Percentiles rank a stretch among this genome's conserved stretches.
phyloP scores from a whole-genome alignment of 2,113 vertebrate species.

The Phalacrocorax brasilianus region DNA sequence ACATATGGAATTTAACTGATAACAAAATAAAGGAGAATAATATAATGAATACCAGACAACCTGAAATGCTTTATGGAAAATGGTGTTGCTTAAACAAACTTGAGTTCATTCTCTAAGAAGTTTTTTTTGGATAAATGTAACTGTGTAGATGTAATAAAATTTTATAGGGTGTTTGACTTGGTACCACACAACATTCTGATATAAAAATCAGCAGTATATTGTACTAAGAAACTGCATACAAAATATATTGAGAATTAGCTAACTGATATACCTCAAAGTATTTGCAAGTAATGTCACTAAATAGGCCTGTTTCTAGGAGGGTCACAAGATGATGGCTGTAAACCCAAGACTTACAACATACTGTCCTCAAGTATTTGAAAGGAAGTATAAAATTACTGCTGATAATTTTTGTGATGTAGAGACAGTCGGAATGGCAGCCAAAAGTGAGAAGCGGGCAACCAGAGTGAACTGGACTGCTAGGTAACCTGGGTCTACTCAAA shows the following conservation, averaged over 20 bases:
- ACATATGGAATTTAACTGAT: constrained; percentile 45
- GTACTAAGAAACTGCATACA: not conserved
- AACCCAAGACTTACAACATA: not conserved
- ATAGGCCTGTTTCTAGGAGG: not conserved
- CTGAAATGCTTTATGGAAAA: constrained; percentile 41
- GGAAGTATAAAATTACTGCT: not conserved
- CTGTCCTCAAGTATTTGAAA: not conserved
- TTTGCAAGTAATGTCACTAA: not conserved
- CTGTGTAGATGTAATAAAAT: constrained; percentile 31
- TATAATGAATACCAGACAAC: constrained; percentile 56
- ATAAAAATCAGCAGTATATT: not conserved
- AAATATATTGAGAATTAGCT: not conserved
- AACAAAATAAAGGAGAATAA: constrained; percentile 43
- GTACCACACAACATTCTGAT: constrained; percentile 41
- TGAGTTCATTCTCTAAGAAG: constrained; percentile 12
- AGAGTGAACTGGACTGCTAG: not conserved
- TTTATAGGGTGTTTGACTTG: constrained; percentile 47
- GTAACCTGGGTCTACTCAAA: not conserved
- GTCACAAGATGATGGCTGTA: not conserved
- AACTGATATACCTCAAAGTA: not conserved
- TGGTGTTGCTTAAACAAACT: constrained; percentile 40
- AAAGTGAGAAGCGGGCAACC: not conserved
- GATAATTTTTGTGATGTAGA: not conserved
- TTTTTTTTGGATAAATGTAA: constrained; percentile 28
- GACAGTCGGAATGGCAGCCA: not conserved